Evolutionary conservation across 2,888 invertebrate species (phyloP), one percentile per base, ranked within the genome.

Genomic region (Platynereis dumerilii): DNA sequence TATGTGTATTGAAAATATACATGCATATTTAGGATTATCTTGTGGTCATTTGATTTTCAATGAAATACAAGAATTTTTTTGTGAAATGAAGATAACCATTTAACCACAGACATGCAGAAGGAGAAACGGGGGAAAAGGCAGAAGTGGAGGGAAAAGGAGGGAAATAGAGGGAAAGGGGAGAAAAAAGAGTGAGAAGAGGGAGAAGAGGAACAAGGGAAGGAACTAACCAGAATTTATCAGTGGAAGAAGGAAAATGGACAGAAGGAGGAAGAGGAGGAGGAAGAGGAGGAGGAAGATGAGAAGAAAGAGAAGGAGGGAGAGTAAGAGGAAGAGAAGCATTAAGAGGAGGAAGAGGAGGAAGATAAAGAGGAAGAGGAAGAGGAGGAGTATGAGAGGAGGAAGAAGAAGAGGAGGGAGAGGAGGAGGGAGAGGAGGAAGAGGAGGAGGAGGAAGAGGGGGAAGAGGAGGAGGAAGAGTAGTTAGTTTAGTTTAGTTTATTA

Each of bases 261-360:
- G 44, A 17, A 42, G 44, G 44, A 42, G 44, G 44, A 42, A 42
- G 44, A 42, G 44, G 44, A 42, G 17, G 12, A 42, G 44, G 44
- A 17, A n/a, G n/a, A n/a, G n/a, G n/a, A n/a, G n/a, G n/a, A n/a
- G n/a, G n/a, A n/a, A n/a, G n/a, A n/a, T n/a, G 17, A 17, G 17
- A 17, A 17, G 17, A 42, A 12, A 42, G 44, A 42, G 44, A 17
- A 42, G 44, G 44, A 42, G 44, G 44, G 44, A 42, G 12, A 42
- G 44, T 12, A 17, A 17, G 44, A 42, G 44, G 44, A 17, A 42
- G 44, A 42, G 44, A 17, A 42, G 44, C 12, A 42, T 12, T 12
- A 17, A 42, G 44, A 42, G 44, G 44, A 42, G 44, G 44, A 42
- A 17, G 44, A 17, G 17, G 44, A 42, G 44, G 44, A 42, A 17